Evolutionary conservation across 2,888 invertebrate species (phyloP).

Genomic region (Leucania comma): DNA sequence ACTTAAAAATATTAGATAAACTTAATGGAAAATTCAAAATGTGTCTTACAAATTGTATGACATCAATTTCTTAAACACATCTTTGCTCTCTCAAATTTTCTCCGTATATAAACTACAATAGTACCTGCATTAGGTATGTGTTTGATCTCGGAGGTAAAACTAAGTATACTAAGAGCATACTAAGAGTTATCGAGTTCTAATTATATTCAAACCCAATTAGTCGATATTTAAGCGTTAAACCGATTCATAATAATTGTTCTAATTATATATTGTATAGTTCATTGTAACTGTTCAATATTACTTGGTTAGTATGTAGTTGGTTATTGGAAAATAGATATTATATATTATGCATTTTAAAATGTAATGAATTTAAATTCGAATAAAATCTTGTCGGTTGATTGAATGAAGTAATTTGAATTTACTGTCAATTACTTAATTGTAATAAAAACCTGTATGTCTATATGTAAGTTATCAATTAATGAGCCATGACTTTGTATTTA

Average conservation of each 20-base stretch:
- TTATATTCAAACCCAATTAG: slow-evolving; percentile 25
- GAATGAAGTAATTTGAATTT: neutral
- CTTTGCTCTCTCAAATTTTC: neutral
- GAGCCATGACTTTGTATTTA: slow-evolving; percentile 2
- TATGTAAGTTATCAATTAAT: slow-evolving; percentile 11
- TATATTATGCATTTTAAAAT: slow-evolving; percentile 23
- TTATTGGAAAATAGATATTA: neutral
- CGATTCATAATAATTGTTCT: slow-evolving; percentile 26
- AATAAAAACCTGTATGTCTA: neutral
- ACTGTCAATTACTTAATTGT: neutral
- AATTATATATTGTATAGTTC: slow-evolving; percentile 30
- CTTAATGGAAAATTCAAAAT: neutral
- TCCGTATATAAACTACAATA: neutral
- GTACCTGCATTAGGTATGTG: no score
- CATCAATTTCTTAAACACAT: neutral
- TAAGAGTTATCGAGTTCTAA: neutral
- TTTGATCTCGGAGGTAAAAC: neutral
- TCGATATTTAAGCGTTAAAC: slow-evolving; percentile 17
- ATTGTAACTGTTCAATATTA: slow-evolving; percentile 11
- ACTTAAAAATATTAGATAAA: neutral
- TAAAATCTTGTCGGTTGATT: neutral
- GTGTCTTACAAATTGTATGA: neutral
- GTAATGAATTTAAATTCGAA: slow-evolving; percentile 3
- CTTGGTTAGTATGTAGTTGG: neutral
- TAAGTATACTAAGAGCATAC: neutral